phyloP scores from a whole-genome alignment of 2,797 vertebrate species.

The Sebastes variabilis region DNA sequence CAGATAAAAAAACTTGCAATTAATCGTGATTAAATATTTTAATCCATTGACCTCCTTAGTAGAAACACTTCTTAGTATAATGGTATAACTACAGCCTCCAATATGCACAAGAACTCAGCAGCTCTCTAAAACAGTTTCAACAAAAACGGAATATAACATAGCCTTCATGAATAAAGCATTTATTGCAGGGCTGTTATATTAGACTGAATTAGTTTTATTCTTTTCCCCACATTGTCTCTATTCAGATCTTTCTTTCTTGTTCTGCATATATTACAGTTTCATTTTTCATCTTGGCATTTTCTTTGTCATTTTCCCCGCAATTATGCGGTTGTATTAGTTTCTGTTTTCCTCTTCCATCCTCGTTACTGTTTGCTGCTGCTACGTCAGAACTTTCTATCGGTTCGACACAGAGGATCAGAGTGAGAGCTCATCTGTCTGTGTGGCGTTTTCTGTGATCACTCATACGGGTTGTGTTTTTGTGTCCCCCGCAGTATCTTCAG shows the following conservation, averaged over 20 bases:
- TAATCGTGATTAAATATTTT: no score
- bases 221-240: neutral
- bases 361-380: neutral
- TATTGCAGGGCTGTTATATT: neutral
- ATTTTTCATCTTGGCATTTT: neutral
- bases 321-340: neutral
- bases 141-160: neutral
- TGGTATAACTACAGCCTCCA: neutral
- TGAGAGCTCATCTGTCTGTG: constrained; percentile 1
- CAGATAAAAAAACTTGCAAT: no score
- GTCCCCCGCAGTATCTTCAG: constrained; percentile 89
- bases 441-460: constrained; percentile 33
- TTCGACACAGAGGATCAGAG: constrained; percentile 14
- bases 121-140: neutral
- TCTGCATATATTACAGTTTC: neutral
- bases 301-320: neutral
- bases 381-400: neutral
- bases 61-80: neutral
- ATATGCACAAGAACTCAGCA: neutral
- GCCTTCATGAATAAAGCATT: constrained; percentile 20
- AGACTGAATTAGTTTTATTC: neutral
- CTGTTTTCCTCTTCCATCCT: neutral
- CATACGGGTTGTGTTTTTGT: constrained; percentile 29
- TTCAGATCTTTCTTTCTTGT: neutral
- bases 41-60: neutral